These are phyloP conservation scores for Ashinkailepas kermadecensis DNA, from an alignment of 2,888 invertebrate species.

Conservation along the genomic window DNA sequence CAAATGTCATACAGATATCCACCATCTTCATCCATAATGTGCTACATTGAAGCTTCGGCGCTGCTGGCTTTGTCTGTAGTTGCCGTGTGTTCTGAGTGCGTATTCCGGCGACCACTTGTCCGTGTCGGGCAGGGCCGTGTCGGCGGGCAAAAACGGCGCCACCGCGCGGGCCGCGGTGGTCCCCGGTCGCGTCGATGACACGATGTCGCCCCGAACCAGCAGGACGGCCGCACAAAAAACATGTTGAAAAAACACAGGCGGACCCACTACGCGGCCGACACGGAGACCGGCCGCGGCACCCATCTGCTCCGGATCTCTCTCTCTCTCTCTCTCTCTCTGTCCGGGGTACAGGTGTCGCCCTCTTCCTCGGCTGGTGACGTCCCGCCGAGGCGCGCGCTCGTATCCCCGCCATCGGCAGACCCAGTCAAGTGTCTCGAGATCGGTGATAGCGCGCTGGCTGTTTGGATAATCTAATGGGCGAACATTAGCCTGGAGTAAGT, in stretches of 20 bases:
- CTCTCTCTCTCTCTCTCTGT: too few species aligned
- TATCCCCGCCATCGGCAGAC: neutral
- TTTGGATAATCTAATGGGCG: constrained; percentile 2
- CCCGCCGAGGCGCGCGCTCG: too few species aligned
- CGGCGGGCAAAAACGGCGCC: neutral
- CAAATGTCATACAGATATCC: too few species aligned
- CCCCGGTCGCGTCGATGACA: neutral
- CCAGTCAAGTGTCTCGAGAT: neutral
- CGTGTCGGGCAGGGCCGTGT: too few species aligned
- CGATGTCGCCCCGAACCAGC: neutral
- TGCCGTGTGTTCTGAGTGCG: too few species aligned
- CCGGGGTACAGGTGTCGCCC: neutral
- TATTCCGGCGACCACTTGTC: too few species aligned
- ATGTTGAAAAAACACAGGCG: neutral
- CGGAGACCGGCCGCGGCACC: neutral
- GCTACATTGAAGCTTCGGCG: too few species aligned
- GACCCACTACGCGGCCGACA: neutral
- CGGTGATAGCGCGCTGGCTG: neutral
- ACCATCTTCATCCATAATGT: too few species aligned
- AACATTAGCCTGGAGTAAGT: neutral
- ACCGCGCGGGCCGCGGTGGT: neutral
- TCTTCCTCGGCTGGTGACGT: neutral
- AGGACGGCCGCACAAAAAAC: neutral
- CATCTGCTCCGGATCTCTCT: neutral
- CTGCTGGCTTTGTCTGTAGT: too few species aligned